phyloP scores from a whole-genome alignment of 2,113 vertebrate genomes.

The Clarias batrachus region DNA sequence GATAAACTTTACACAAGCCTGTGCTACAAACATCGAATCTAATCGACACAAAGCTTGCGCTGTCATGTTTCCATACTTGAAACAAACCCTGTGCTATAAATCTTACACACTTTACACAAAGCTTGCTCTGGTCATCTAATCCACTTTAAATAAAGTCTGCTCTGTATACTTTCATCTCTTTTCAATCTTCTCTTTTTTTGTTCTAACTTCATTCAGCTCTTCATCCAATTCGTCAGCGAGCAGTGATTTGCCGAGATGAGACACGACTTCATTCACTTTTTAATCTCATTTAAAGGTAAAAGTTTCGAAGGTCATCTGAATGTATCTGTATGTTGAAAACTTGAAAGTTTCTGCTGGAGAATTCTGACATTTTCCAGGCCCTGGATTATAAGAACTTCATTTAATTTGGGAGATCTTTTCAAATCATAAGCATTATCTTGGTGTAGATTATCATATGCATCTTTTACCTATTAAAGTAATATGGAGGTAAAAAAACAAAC shows the following conservation, averaged over 20 bases:
- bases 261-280: not conserved
- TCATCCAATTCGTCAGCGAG: not conserved
- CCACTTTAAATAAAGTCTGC: not conserved
- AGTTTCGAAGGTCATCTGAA: not conserved
- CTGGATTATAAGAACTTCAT: not conserved
- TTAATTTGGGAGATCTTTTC: not conserved
- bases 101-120: too few relatives aligned
- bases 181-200: not conserved
- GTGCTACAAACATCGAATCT: too few relatives aligned
- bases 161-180: not conserved
- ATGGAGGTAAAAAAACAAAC: too few relatives aligned
- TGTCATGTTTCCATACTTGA: too few relatives aligned
- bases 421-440: not conserved
- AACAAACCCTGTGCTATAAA: too few relatives aligned
- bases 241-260: conserved; percentile 23
- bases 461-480: too few relatives aligned
- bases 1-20: too few relatives aligned
- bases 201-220: not conserved
- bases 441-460: not conserved
- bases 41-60: too few relatives aligned
- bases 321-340: not conserved
- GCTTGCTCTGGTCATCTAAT: not conserved
- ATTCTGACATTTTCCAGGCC: not conserved
- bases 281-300: not conserved
- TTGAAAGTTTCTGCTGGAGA: not conserved